Percentiles rank a stretch among this genome's conserved stretches.
Evolutionary conservation across 2,888 invertebrate species (phyloP).

Genomic region (Eutolmus rufibarbis): DNA sequence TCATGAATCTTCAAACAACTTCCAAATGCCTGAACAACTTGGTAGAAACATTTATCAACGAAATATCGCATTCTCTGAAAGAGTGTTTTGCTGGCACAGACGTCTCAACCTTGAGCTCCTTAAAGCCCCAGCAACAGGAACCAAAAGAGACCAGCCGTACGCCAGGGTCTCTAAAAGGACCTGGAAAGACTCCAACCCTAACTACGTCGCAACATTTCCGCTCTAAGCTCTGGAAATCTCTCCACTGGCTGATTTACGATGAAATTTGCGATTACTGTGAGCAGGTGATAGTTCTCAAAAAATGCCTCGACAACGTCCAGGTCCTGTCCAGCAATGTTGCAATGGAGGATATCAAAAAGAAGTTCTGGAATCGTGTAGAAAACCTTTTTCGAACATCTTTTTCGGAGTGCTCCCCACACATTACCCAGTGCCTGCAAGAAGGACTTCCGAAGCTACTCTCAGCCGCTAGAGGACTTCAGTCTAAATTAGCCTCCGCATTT

Average conservation of each 20-base stretch:
- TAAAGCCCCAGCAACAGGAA: constrained; percentile 56
- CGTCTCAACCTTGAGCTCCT: constrained; percentile 65
- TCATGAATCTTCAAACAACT: constrained; percentile 60
- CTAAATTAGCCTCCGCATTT: constrained; percentile 54
- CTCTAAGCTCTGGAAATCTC: constrained; percentile 82
- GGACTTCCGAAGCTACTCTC: constrained; percentile 60
- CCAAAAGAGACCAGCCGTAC: constrained; percentile 49
- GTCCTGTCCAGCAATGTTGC: constrained; percentile 52
- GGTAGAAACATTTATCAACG: constrained; percentile 58
- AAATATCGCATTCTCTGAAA: constrained; percentile 60
- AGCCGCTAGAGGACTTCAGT: constrained; percentile 56
- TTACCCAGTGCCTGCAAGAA: constrained; percentile 60
- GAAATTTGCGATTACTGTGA: constrained; percentile 75
- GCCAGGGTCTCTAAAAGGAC: constrained; percentile 61
- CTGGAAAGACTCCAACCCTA: constrained; percentile 66
- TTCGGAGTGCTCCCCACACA: constrained; percentile 57
- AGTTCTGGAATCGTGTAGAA: constrained; percentile 67
- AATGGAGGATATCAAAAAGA: constrained; percentile 64
- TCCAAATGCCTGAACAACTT: constrained; percentile 60
- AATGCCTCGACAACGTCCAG: constrained; percentile 56
- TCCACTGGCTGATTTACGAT: constrained; percentile 84
- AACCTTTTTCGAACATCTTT: constrained; percentile 62
- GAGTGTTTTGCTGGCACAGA: constrained; percentile 62
- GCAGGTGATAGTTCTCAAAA: constrained; percentile 65
- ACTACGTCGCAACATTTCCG: constrained; percentile 66